phyloP scores from a whole-genome alignment of 2,888 invertebrate genomes.

The Acrobasis consociella region DNA sequence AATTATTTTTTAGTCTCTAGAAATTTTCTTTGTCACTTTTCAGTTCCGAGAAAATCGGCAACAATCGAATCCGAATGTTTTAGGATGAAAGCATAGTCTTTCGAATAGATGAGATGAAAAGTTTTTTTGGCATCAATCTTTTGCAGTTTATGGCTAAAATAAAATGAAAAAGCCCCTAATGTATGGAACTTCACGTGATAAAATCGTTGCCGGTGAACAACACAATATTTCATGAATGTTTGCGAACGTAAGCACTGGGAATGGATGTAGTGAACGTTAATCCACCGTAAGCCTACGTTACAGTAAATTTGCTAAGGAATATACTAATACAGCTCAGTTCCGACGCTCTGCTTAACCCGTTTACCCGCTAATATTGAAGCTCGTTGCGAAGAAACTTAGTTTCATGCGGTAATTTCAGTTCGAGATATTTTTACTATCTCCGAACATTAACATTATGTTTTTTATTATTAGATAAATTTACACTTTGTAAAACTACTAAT shows the following conservation, averaged over 20 bases:
- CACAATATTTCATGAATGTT: conserved; percentile 20
- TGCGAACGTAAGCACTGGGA: conserved; percentile 34
- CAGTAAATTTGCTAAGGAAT: conserved; percentile 52
- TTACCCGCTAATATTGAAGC: conserved; percentile 31
- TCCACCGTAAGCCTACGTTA: conserved; percentile 53
- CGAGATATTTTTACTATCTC: neutral
- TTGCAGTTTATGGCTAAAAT: too few species aligned
- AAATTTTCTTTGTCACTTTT: too few species aligned
- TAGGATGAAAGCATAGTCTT: too few species aligned
- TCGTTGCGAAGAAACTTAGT: conserved; percentile 12
- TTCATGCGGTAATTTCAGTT: conserved; percentile 3
- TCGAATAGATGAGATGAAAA: too few species aligned
- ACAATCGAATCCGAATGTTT: too few species aligned
- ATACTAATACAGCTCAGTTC: conserved; percentile 39
- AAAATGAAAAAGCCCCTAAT: neutral
- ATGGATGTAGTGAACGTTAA: conserved; percentile 50
- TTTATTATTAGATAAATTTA: too few species aligned
- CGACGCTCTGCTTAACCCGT: conserved; percentile 43
- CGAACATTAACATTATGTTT: too few species aligned
- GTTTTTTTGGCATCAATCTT: neutral
- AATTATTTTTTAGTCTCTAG: too few species aligned
- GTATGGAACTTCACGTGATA: neutral
- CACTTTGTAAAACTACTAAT: too few species aligned
- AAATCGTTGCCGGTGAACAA: conserved; percentile 1
- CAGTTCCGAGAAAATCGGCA: too few species aligned